Conservation (phyloP, 2,888 invertebrate species). For the Acanthopleura granulata region DNA sequence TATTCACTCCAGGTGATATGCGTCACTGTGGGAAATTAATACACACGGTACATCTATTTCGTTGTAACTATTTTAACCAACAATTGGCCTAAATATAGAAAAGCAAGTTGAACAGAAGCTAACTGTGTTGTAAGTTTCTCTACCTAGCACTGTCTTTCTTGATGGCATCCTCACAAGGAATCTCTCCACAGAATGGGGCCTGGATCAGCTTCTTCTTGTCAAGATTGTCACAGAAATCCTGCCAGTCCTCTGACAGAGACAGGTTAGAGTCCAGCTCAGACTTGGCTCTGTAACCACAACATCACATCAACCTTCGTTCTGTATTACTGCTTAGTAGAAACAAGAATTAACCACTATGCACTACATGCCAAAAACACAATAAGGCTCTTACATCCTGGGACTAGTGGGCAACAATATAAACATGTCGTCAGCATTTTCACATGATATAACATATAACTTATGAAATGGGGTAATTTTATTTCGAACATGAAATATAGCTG, state of each 20-base stretch:
- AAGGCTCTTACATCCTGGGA: not conserved
- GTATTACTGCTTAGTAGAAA: not conserved
- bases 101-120: too few relatives aligned
- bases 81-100: too few relatives aligned
- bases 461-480: too few relatives aligned
- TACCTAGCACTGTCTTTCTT: constrained; percentile 95
- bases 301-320: not conserved
- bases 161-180: constrained; percentile 92
- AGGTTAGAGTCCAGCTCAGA: constrained; percentile 82
- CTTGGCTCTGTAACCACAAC: constrained; percentile 77
- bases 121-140: too few relatives aligned
- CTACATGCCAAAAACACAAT: not conserved
- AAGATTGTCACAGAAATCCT: constrained; percentile 82
- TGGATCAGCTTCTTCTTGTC: constrained; percentile 92
- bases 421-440: too few relatives aligned
- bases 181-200: constrained; percentile 94
- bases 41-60: too few relatives aligned
- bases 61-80: too few relatives aligned
- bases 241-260: constrained; percentile 82
- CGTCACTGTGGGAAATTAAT: too few relatives aligned
- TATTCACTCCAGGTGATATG: too few relatives aligned
- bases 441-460: too few relatives aligned
- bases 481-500: too few relatives aligned
- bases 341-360: not conserved
- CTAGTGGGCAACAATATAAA: too few relatives aligned